Percentiles rank a stretch among this genome's conserved stretches.
Evolutionary conservation across 2,113 vertebrate genomes (phyloP).

Genomic region (Fulmarus glacialis): DNA sequence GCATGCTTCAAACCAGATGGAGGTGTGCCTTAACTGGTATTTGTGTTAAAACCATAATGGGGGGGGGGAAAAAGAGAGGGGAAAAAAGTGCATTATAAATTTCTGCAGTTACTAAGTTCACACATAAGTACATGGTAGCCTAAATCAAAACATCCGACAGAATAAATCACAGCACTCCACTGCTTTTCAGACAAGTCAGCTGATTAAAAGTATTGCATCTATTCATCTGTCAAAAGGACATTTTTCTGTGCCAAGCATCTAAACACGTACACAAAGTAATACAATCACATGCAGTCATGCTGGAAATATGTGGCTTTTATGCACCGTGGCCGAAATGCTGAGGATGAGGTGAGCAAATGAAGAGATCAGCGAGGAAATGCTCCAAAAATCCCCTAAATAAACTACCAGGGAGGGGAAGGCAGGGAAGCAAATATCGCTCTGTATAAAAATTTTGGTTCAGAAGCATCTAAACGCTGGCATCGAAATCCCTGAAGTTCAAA

Average conservation of each 20-base stretch:
- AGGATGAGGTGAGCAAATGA: background rate
- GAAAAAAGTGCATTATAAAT: background rate
- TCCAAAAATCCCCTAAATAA: background rate
- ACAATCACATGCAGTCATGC: background rate
- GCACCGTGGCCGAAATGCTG: background rate
- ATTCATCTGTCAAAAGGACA: background rate
- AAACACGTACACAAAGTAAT: background rate
- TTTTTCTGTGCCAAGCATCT: background rate
- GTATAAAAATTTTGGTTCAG: background rate
- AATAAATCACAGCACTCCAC: background rate
- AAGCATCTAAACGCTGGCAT: background rate
- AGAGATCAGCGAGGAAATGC: background rate
- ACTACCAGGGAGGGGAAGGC: rapidly evolving
- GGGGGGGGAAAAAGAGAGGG: no score
- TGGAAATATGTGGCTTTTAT: background rate
- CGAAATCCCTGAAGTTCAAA: background rate
- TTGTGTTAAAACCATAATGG: background rate
- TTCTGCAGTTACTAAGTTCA: background rate
- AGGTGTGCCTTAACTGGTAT: background rate
- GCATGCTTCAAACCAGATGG: background rate
- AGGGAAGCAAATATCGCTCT: background rate
- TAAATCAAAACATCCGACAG: background rate
- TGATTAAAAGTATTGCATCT: background rate
- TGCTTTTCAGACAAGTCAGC: constrained; percentile 9
- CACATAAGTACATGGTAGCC: rapidly evolving